Evolutionary conservation across 2,113 vertebrate genomes (phyloP).

Genomic region (Corythornis madagascariensis): DNA sequence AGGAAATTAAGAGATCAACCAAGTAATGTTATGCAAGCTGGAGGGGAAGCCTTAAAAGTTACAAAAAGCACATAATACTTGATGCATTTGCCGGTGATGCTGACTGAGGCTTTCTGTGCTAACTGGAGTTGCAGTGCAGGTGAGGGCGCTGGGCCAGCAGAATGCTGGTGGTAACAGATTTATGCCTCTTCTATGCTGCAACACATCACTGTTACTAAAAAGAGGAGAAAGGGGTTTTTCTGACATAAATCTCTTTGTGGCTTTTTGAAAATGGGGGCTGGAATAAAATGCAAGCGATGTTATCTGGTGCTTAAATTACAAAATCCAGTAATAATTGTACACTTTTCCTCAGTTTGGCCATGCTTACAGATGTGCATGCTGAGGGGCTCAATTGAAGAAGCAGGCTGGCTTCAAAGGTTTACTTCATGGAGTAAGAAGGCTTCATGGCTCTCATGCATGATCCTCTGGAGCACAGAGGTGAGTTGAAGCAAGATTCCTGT

Average conservation of each 20-base stretch:
- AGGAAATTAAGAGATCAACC: conserved; percentile 47
- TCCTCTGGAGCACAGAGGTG: neutral
- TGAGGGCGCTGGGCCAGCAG: neutral
- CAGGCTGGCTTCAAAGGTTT: neutral
- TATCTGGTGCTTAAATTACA: neutral
- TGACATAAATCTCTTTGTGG: neutral
- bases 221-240: neutral
- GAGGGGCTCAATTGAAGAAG: neutral
- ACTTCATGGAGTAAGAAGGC: neutral
- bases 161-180: neutral
- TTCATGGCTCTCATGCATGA: neutral
- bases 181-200: neutral
- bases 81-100: neutral
- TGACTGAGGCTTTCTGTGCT: neutral
- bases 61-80: neutral
- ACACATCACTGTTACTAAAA: neutral
- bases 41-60: neutral
- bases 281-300: neutral
- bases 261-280: neutral
- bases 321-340: neutral
- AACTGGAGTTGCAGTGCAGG: neutral
- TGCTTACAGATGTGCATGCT: accelerated
- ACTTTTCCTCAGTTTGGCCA: neutral
- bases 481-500: neutral
- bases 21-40: neutral